Percentiles rank a stretch among this genome's conserved stretches.
Evolutionary conservation across 1,140 invertebrate species (phyloP).

Genomic region (Lasioglossum albipes): DNA sequence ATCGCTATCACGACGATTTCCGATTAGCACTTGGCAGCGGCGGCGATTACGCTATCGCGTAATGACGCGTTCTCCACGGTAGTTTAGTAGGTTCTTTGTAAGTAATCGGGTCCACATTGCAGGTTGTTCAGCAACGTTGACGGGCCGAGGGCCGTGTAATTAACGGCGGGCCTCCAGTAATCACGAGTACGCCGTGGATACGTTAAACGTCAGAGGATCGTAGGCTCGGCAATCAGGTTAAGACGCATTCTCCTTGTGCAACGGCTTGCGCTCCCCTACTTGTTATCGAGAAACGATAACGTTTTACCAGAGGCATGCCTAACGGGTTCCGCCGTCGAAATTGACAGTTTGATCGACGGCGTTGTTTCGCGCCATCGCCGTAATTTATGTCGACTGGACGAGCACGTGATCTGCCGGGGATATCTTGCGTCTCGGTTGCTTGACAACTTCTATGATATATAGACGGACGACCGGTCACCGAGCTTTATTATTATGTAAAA

Average conservation of each 20-base stretch:
- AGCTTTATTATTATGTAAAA: conserved; percentile 45
- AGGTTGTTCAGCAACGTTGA: neutral
- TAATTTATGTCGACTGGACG: conserved; percentile 20
- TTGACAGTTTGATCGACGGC: conserved; percentile 2
- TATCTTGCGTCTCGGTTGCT: conserved; percentile 3
- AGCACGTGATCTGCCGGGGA: conserved; percentile 14
- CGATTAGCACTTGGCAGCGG: too few relatives aligned
- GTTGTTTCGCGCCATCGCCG: neutral
- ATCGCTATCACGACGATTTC: too few relatives aligned
- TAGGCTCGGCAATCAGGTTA: neutral
- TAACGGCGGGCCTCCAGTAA: conserved; percentile 1
- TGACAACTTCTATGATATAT: conserved; percentile 29
- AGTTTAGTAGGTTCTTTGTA: too few relatives aligned
- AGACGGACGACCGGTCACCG: neutral
- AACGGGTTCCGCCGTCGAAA: conserved; percentile 4
- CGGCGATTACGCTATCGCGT: too few relatives aligned
- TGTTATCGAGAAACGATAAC: conserved; percentile 16
- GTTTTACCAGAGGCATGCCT: neutral
- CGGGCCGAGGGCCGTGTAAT: neutral
- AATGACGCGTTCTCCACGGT: too few relatives aligned
- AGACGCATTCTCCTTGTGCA: neutral
- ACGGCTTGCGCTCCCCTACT: neutral
- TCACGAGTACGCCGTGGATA: neutral
- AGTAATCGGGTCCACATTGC: neutral
- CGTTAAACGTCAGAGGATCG: neutral